A percentile compares a stretch with the other conserved stretches of the same genome.
phyloP scores from a whole-genome alignment of 2,113 vertebrate genomes.

The Sterrhoptilus dennistouni region DNA sequence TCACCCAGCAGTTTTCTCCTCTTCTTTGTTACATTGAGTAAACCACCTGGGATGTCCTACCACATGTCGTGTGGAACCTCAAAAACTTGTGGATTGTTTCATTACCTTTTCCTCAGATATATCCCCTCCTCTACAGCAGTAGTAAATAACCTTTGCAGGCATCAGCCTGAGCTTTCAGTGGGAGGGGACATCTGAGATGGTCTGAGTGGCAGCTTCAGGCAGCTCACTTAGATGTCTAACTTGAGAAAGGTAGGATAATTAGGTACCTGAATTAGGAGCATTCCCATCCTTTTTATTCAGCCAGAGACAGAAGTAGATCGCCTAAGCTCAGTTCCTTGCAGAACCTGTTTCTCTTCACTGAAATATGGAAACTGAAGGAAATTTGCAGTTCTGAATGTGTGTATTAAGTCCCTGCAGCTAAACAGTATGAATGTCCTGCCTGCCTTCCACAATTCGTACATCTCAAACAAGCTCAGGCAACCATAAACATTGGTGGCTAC shows the following conservation, averaged over 20 bases:
- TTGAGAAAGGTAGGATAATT: not conserved
- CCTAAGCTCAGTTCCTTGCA: not conserved
- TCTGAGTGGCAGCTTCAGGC: not conserved
- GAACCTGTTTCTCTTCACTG: not conserved
- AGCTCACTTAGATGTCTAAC: not conserved
- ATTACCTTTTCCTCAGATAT: not conserved
- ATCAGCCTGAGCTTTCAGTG: not conserved
- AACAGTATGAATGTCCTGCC: not conserved
- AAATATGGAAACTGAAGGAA: not conserved
- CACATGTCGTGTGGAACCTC: not conserved
- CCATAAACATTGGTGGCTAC: not conserved
- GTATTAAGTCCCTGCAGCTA: not conserved
- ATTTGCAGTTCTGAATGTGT: not conserved
- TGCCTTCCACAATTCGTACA: not conserved
- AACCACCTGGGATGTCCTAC: not conserved
- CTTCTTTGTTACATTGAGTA: not conserved
- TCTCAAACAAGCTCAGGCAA: not conserved
- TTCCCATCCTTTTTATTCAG: not conserved
- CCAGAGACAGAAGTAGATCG: not conserved
- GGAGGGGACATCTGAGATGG: not conserved
- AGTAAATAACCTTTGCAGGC: not conserved
- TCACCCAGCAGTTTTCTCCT: not conserved
- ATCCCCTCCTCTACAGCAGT: not conserved
- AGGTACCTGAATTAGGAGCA: not conserved
- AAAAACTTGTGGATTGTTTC: not conserved